These are phyloP conservation scores for Odobenus rosmarus DNA, from an alignment of 2,113 vertebrate genomes.

Conservation along the genomic window DNA sequence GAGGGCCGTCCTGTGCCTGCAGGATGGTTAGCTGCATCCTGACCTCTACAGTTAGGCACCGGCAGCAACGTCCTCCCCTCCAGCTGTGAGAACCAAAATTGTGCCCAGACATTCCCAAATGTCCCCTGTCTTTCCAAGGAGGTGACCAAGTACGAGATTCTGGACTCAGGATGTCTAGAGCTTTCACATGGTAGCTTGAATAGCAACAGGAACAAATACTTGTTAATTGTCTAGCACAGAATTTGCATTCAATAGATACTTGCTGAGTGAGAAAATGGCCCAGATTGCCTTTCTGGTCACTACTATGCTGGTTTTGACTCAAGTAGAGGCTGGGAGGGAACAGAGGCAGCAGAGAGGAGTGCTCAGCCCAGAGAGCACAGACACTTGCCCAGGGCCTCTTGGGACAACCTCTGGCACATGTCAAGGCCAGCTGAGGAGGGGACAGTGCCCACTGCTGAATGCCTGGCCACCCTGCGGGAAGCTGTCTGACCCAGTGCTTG, in stretches of 20 bases:
- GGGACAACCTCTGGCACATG: not conserved
- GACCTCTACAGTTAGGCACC: not conserved
- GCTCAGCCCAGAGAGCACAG: not conserved
- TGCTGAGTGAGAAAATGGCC: not conserved
- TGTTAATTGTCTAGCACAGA: no score
- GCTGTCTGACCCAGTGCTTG: not conserved
- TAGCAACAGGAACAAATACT: not conserved
- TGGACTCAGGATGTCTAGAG: not conserved
- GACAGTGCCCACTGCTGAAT: no score
- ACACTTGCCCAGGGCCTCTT: no score
- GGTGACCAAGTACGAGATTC: not conserved
- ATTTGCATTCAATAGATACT: not conserved
- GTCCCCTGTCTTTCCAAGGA: not conserved
- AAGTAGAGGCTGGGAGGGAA: fast-evolving
- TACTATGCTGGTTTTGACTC: not conserved
- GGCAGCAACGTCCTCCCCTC: no score
- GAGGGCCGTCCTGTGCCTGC: not conserved
- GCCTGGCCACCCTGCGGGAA: no score
- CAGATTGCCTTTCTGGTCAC: not conserved
- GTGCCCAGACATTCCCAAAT: not conserved
- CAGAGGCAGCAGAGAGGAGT: not conserved
- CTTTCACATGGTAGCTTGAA: not conserved
- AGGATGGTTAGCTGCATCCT: not conserved
- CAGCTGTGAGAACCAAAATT: not conserved
- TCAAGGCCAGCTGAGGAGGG: not conserved